Evolutionary conservation across 2,888 invertebrate genomes (phyloP).

Genomic region (Malacosoma neustria): DNA sequence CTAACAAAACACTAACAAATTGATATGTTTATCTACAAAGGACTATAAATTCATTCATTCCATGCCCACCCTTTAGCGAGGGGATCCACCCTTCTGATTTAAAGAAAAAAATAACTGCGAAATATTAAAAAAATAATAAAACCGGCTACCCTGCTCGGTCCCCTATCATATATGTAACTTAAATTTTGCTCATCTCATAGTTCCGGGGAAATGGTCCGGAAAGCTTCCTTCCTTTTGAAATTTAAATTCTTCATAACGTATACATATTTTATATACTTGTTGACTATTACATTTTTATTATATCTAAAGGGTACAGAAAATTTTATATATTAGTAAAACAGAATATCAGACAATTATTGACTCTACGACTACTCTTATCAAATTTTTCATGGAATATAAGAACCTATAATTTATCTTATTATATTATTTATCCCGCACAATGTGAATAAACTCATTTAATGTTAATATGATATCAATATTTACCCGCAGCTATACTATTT

Average conservation of each 20-base stretch:
- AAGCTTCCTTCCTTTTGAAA: constrained; percentile 44
- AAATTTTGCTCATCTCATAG: constrained; percentile 60
- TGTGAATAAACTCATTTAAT: no score
- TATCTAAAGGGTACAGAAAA: no score
- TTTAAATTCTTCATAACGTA: constrained; percentile 38
- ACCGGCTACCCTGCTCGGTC: constrained; percentile 35
- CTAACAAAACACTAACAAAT: constrained; percentile 72
- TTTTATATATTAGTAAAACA: no score
- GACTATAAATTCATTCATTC: constrained; percentile 66
- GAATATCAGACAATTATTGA: no score
- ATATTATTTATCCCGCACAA: no score
- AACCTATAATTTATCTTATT: no score
- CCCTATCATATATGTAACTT: constrained; percentile 34
- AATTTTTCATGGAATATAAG: no score
- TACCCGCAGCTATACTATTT: no score
- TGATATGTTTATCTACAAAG: constrained; percentile 73
- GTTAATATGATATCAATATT: no score
- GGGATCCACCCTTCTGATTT: constrained; percentile 69
- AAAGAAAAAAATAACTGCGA: constrained; percentile 54
- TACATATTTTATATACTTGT: neutral
- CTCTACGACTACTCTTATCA: no score
- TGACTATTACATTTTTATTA: no score
- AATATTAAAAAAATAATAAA: constrained; percentile 72
- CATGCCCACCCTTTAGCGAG: constrained; percentile 66
- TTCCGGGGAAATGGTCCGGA: constrained; percentile 66